Base-by-base conservation (phyloP, 2,113 vertebrate species). In the Craseonycteris thonglongyai region DNA sequence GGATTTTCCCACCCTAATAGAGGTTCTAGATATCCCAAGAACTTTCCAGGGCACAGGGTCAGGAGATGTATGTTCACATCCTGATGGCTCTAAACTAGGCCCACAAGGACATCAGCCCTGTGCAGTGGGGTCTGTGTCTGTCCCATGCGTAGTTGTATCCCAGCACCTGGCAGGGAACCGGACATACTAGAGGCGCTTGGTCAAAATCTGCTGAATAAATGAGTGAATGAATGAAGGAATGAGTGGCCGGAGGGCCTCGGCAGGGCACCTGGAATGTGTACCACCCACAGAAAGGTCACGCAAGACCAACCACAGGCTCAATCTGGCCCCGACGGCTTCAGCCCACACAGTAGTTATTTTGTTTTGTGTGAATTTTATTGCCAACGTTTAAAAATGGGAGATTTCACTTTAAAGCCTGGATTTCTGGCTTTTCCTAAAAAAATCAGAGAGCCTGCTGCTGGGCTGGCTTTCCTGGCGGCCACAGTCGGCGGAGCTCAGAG, bases 371-470 rank as follows among this genome's bases (percentile, higher is more conserved):
- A 81, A 47, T 91, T 24, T 24, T 21, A 10, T 84, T 72, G 78
- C 92, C 85, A n/a, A 35, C 9, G 18, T 81, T 93, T 81, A 19
- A 65, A 90, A 61, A 80, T 49, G 45, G 59, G 66, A 88, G 86
- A 75, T 91, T 91, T 84, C 51, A 7, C 78, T 90, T 91, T 93
- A 88, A 94, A 84, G 58, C 42, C 78, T 65, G 42, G 58, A 56
- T 61, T 82, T 92, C 85, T 87, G 75, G 54, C 91, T 79, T 95
- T 88, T 75, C 90, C 92, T 54, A 72, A 80, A 81, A 81, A 51
- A 84, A 5, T 72, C 71, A 40, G 82, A 74, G 91, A 21, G 47
- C 40, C 79, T 51, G 59, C 26, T 16, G 7, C 84, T 86, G 26
- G 59, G 71, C 81, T 40, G 24, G 8, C 11, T 51, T 40, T 79